Evolutionary conservation across 2,113 vertebrate species (phyloP), one percentile per base, ranked within the genome.

Genomic region (Aphelocoma coerulescens): DNA sequence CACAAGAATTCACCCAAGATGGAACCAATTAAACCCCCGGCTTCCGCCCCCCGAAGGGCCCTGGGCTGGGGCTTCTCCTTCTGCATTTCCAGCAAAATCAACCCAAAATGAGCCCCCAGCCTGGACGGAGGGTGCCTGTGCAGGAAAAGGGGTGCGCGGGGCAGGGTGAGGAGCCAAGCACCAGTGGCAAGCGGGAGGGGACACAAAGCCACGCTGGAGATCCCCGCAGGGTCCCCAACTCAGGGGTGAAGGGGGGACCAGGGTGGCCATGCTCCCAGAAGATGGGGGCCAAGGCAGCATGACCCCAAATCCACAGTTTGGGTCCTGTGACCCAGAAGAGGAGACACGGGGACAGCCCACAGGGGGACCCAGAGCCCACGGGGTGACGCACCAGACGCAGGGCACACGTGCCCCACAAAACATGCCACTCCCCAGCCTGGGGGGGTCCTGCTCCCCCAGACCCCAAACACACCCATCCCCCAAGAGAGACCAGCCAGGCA

Each of bases 1-100:
- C 95, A 73, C 88, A 94, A 95, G 96, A 94, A 88, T 92, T 88
- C 92, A 86, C 72, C 94, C 94, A 96, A 96, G 94, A 93, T 95
- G 96, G 96, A 96, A 96, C 86, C 95, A 96, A 96, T 96, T 96
- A 96, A 96, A 89, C 68, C 87, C 91, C 79, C 7, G 3, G 58
- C 59, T 94, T 96, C 95, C 93, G 76, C 91, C 91, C 91, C 95
- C 68, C 14, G 18, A 89, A 96, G 96, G 89, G 93, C 91, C 27
- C 54, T n/a, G 33, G 9, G 11, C 80, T 69, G 65, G 51, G 44
- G 72, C 61, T 88, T 93, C 93, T 92, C 83, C 58, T 93, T 24
- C 32, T 5, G 49, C 35, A 69, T 81, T 92, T 48, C 87, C 81
- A 35, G 52, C 27, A 24, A 96, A 92, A 87, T 30, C 82, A 63